Percentiles rank a stretch among this genome's conserved stretches.
Evolutionary conservation across 2,113 vertebrate genomes (phyloP).

Genomic region (Cariama cristata): DNA sequence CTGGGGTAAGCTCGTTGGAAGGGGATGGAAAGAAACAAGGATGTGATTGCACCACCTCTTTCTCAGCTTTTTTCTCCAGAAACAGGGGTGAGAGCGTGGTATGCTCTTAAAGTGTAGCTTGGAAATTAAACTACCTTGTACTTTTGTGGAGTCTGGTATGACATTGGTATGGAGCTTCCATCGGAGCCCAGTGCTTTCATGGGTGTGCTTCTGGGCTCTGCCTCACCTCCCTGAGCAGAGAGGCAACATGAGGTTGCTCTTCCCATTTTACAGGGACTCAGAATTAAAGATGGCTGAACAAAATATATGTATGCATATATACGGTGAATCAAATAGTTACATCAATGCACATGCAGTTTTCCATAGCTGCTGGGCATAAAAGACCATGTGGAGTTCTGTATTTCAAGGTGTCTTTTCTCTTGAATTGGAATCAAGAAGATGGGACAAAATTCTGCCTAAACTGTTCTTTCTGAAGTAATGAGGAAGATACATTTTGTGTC

Average conservation of each 20-base stretch:
- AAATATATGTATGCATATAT: not conserved
- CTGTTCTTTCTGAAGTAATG: not conserved
- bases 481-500: not conserved
- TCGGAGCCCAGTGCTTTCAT: fast-evolving
- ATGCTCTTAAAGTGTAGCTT: not conserved
- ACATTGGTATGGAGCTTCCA: not conserved
- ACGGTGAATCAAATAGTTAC: not conserved
- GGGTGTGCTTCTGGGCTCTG: not conserved
- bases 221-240: not conserved
- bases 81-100: not conserved
- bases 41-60: not conserved
- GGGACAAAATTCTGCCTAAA: not conserved
- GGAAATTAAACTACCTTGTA: not conserved
- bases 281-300: not conserved
- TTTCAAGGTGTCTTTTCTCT: not conserved
- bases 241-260: not conserved
- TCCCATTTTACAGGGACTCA: not conserved
- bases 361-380: not conserved
- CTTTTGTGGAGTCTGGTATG: not conserved
- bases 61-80: not conserved
- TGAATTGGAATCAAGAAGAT: not conserved
- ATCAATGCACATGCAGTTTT: not conserved
- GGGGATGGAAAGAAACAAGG: not conserved
- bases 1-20: not conserved
- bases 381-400: not conserved